Evolutionary conservation across 2,888 invertebrate genomes (phyloP).

Genomic region (Temnothorax unifasciatus): DNA sequence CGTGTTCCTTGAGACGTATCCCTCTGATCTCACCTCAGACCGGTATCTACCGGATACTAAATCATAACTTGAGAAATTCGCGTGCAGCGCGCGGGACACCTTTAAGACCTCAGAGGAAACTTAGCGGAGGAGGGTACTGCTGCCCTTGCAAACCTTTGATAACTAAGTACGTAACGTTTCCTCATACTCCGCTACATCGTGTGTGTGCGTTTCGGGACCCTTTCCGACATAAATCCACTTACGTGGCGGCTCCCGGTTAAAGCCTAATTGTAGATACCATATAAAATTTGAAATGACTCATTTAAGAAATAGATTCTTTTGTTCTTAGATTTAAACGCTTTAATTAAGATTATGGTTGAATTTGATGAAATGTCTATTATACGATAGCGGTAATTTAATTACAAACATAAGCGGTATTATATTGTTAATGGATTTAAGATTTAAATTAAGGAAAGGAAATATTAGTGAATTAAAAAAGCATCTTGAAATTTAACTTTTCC

Average conservation of each 20-base stretch:
- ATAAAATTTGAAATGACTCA: conserved; percentile 10
- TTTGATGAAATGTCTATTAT: not conserved
- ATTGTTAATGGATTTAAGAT: not conserved
- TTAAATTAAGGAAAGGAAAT: not conserved
- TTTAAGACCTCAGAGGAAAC: conserved; percentile 82
- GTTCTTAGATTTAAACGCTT: not conserved
- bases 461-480: not conserved
- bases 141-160: conserved; percentile 81
- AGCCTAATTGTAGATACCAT: conserved; percentile 32
- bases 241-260: conserved; percentile 23
- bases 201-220: conserved; percentile 1
- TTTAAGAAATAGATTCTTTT: conserved; percentile 23
- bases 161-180: conserved; percentile 75
- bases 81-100: conserved; percentile 79
- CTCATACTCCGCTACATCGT: conserved; percentile 27
- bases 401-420: not conserved
- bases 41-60: conserved; percentile 80
- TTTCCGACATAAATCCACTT: conserved; percentile 39
- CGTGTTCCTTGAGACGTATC: conserved; percentile 33
- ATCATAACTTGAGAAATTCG: conserved; percentile 85
- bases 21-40: conserved; percentile 61
- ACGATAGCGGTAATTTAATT: not conserved
- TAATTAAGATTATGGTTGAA: not conserved
- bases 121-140: conserved; percentile 73
- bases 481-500: not conserved